phyloP scores from a whole-genome alignment of 2,113 vertebrate genomes.

The Chamaea fasciata region DNA sequence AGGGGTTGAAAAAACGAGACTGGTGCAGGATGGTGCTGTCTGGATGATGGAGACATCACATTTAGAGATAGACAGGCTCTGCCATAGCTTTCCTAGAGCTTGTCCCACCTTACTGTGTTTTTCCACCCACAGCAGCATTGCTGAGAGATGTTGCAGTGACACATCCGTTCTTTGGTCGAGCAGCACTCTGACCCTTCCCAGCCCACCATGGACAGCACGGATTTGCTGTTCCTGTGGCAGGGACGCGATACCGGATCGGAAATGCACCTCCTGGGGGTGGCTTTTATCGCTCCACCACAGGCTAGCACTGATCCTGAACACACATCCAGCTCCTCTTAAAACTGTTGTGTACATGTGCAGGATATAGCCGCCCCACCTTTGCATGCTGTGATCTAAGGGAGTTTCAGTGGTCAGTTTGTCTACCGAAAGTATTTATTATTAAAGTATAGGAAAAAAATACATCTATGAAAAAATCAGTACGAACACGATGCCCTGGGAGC shows the following conservation, averaged over 20 bases:
- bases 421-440: not conserved
- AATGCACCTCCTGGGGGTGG: not conserved
- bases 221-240: not conserved
- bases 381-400: not conserved
- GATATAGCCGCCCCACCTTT: not conserved
- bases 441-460: not conserved
- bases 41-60: not conserved
- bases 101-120: not conserved
- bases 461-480: not conserved
- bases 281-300: not conserved
- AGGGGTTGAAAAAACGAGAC: not conserved
- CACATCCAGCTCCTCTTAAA: not conserved
- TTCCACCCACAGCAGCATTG: not conserved
- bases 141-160: not conserved
- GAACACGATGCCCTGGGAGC: not conserved
- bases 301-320: not conserved
- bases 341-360: not conserved
- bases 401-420: not conserved
- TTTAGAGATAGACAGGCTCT: not conserved
- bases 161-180: not conserved
- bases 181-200: not conserved
- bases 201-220: accelerated
- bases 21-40: not conserved
- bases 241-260: accelerated
- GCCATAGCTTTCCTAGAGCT: not conserved